These are phyloP conservation scores for Torymus tubicola DNA, from an alignment of 2,888 invertebrate species.

Conservation along the genomic window DNA sequence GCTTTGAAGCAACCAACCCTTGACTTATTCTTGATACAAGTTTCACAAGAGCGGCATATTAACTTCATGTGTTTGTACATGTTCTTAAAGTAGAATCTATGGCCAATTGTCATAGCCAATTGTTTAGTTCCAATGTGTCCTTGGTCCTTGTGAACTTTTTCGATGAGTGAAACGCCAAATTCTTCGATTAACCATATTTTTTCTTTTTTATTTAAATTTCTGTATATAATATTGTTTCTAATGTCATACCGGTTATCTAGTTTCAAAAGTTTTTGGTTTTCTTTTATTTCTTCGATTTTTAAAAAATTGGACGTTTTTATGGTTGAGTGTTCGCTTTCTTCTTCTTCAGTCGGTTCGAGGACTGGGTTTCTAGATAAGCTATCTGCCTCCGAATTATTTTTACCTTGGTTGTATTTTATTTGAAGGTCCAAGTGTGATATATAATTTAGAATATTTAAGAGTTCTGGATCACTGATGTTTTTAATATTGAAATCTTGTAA, in stretches of 20 bases:
- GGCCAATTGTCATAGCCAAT: constrained; percentile 48
- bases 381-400: constrained; percentile 61
- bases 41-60: too few relatives aligned
- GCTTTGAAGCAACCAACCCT: too few relatives aligned
- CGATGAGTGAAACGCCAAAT: constrained; percentile 55
- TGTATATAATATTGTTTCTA: constrained; percentile 34
- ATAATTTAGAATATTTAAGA: constrained; percentile 61
- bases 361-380: constrained; percentile 62
- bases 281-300: constrained; percentile 54
- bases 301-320: constrained; percentile 59
- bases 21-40: too few relatives aligned
- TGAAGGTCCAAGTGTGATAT: constrained; percentile 63
- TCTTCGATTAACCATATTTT: constrained; percentile 59
- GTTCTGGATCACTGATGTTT: constrained; percentile 62
- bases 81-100: too few relatives aligned
- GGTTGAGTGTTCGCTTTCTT: constrained; percentile 56
- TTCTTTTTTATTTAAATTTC: constrained; percentile 45
- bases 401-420: constrained; percentile 61
- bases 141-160: constrained; percentile 52
- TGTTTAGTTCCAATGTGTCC: constrained; percentile 60
- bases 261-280: constrained; percentile 57
- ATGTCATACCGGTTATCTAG: too few relatives aligned
- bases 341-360: constrained; percentile 56
- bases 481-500: constrained; percentile 62
- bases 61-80: too few relatives aligned